Conservation (phyloP, 2,797 vertebrate species). For the Falco berigora region DNA sequence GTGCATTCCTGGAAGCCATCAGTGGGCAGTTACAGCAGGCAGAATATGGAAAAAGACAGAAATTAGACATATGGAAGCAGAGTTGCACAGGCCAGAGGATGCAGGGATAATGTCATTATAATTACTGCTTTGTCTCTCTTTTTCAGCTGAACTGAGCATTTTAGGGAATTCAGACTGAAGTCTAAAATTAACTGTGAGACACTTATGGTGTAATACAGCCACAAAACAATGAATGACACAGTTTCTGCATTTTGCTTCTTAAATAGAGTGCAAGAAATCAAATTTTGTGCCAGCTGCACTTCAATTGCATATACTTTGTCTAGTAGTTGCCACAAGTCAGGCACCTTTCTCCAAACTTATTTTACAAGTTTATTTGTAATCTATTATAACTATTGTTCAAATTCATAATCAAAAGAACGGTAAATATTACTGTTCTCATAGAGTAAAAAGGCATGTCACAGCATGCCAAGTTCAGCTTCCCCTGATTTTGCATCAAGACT, state of each 20-base stretch:
- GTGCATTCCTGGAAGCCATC: not conserved
- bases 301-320: not conserved
- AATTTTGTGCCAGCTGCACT: not conserved
- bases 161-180: not conserved
- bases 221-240: not conserved
- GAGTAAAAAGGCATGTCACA: not conserved
- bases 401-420: not conserved
- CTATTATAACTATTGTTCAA: not conserved
- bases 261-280: not conserved
- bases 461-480: not conserved
- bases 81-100: not conserved
- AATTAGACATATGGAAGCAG: not conserved
- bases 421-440: not conserved
- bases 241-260: not conserved
- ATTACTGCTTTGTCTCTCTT: not conserved
- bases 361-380: not conserved
- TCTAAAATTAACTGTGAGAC: not conserved
- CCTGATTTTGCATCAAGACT: not conserved
- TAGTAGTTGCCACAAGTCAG: not conserved
- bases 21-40: not conserved
- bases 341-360: not conserved
- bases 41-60: not conserved
- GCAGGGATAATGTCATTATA: not conserved
- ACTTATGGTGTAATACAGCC: not conserved
- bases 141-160: not conserved